phyloP scores from a whole-genome alignment of 2,888 invertebrate genomes.

The Arrhopalites spinosus region DNA sequence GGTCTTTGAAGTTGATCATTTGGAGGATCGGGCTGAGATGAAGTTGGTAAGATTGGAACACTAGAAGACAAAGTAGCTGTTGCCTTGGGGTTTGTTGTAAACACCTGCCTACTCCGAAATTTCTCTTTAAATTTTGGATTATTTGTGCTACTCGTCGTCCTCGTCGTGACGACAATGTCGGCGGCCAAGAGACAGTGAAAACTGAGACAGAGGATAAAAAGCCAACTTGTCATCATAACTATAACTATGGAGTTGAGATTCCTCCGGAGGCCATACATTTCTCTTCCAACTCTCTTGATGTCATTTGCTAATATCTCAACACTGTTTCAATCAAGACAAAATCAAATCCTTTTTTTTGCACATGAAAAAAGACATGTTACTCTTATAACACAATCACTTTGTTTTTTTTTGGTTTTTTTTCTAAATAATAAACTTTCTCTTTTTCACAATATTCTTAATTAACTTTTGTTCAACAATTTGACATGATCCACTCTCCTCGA shows the following conservation, averaged over 20 bases:
- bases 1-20: constrained; percentile 16
- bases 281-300: not conserved
- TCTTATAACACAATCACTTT: not conserved
- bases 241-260: too few species aligned
- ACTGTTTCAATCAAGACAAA: too few species aligned
- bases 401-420: not conserved
- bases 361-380: too few species aligned
- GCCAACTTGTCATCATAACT: constrained; percentile 12
- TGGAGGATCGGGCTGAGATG: constrained; percentile 10
- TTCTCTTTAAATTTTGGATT: constrained; percentile 4
- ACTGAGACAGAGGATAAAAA: not conserved
- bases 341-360: too few species aligned
- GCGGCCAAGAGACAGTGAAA: not conserved
- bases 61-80: constrained; percentile 9
- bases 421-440: not conserved
- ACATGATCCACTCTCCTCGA: not conserved
- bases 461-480: not conserved
- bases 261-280: constrained; percentile 41
- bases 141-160: not conserved
- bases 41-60: constrained; percentile 3
- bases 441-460: not conserved
- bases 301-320: too few species aligned
- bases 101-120: not conserved
- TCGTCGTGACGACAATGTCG: not conserved
- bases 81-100: not conserved